Evolutionary conservation across 92 coral and sea anemone species (phyloP).

Genomic region (Phymanthus crucifer): DNA sequence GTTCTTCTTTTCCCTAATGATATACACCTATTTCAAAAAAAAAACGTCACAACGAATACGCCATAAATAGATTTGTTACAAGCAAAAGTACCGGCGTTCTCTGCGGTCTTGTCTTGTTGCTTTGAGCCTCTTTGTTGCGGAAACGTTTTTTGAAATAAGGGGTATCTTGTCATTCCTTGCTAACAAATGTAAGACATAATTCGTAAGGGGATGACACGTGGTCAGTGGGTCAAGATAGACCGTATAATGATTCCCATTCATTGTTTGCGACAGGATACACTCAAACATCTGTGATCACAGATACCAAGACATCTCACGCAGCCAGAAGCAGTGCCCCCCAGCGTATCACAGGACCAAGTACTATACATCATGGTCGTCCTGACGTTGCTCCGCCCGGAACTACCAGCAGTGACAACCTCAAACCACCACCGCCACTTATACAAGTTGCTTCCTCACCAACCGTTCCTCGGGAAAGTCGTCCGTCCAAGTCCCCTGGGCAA

Average conservation of each 20-base stretch:
- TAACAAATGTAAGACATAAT: no score
- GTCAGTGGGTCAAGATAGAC: no score
- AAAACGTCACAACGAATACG: no score
- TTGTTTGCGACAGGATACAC: conserved; percentile 2
- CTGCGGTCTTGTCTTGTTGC: no score
- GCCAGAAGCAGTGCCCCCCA: conserved; percentile 1
- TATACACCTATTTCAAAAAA: no score
- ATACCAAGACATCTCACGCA: background rate
- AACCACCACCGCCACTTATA: conserved; percentile 89
- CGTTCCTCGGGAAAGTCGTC: conserved; percentile 15
- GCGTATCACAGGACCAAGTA: conserved; percentile 24
- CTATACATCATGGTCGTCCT: conserved; percentile 8
- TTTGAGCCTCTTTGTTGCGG: background rate
- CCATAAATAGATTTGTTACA: no score
- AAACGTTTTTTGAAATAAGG: no score
- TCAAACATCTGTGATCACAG: conserved; percentile 27
- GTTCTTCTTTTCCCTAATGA: no score
- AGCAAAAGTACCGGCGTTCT: no score
- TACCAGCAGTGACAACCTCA: conserved; percentile 34
- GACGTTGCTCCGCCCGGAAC: conserved; percentile 2
- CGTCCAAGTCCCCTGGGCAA: conserved; percentile 20
- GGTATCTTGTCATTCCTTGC: no score
- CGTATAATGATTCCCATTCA: background rate
- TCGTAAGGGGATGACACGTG: no score
- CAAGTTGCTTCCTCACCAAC: conserved; percentile 70